Evolutionary conservation across 1,140 invertebrate species (phyloP).

Genomic region (Andricus grossulariae): DNA sequence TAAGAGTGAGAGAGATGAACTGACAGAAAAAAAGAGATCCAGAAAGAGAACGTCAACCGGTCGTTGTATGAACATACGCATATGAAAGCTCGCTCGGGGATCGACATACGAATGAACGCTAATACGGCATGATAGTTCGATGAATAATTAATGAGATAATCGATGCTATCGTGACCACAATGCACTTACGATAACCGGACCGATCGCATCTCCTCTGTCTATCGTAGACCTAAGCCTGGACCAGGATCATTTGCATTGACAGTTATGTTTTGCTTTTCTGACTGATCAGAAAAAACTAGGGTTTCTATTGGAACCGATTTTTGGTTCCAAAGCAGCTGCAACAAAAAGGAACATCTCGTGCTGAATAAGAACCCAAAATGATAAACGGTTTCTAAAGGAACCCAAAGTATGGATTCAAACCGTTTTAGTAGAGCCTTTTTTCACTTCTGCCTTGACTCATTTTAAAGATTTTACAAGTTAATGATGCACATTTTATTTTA

Average conservation of each 20-base stretch:
- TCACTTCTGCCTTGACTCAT: too few species aligned
- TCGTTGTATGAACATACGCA: not conserved
- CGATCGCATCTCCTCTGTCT: not conserved
- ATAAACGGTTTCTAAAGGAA: too few species aligned
- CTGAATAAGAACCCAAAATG: too few species aligned
- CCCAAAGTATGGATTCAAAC: too few species aligned
- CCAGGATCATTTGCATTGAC: not conserved
- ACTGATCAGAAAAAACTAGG: not conserved
- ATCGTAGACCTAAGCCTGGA: not conserved
- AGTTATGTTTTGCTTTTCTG: not conserved
- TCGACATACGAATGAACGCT: slow-evolving; percentile 35
- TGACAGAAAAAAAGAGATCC: slow-evolving; percentile 33
- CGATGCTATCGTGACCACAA: slow-evolving; percentile 37
- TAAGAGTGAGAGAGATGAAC: slow-evolving; percentile 29
- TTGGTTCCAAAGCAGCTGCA: too few species aligned
- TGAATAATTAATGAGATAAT: slow-evolving; percentile 43
- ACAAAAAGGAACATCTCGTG: too few species aligned
- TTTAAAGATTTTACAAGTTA: too few species aligned
- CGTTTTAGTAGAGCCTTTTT: too few species aligned
- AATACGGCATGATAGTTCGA: slow-evolving; percentile 32
- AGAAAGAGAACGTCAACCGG: slow-evolving; percentile 31
- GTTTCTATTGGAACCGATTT: too few species aligned
- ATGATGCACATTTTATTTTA: too few species aligned
- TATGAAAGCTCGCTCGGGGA: not conserved
- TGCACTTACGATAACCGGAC: slow-evolving; percentile 32